Conservation (phyloP, 2,888 invertebrate genomes). For the Cyaniris semiargus region DNA sequence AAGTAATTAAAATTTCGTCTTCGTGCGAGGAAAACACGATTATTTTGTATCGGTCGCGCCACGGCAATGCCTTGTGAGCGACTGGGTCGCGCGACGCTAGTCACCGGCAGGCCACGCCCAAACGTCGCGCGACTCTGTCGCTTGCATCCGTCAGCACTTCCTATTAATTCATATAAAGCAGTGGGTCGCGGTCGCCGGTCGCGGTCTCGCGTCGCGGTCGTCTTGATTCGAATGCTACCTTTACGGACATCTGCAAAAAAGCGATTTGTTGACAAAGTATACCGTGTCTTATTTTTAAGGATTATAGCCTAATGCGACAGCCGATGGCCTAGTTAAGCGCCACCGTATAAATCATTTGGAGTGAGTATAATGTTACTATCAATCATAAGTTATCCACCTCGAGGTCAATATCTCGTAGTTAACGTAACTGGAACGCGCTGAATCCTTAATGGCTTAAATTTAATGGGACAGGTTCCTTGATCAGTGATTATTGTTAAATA, state of each 20-base stretch:
- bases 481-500: slow-evolving; percentile 28
- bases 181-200: no score
- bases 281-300: slow-evolving; percentile 4
- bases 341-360: slow-evolving; percentile 51
- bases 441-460: slow-evolving; percentile 61
- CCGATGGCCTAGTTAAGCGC: slow-evolving; percentile 60
- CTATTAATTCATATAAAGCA: no score
- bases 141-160: no score
- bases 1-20: no score
- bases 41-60: no score
- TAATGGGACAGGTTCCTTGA: slow-evolving; percentile 60
- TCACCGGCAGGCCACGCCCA: no score
- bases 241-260: slow-evolving; percentile 4
- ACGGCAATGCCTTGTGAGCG: no score
- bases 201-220: no score
- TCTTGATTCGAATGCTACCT: no score
- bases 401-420: slow-evolving; percentile 74
- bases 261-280: slow-evolving; percentile 27
- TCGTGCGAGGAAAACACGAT: no score
- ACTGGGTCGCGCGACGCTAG: no score
- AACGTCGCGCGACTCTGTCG: no score
- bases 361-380: slow-evolving; percentile 62
- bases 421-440: slow-evolving; percentile 56
- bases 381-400: slow-evolving; percentile 71
- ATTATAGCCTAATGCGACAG: slow-evolving; percentile 36